A percentile compares a stretch with the other conserved stretches of the same genome.
Evolutionary conservation across 1,140 invertebrate genomes (phyloP).

Genomic region (Drosophila triauraria): DNA sequence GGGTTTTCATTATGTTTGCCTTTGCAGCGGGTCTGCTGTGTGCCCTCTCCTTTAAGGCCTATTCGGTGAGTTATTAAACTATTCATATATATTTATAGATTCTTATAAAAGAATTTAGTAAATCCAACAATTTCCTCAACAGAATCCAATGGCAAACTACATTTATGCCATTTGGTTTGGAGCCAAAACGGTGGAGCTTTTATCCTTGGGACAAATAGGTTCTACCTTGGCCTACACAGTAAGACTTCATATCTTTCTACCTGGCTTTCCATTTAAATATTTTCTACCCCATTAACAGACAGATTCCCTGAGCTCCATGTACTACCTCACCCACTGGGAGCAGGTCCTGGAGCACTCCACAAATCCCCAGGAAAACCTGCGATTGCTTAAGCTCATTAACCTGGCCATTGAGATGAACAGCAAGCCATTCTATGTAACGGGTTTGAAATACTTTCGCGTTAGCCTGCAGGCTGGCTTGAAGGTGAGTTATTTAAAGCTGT

Average conservation of each 20-base stretch:
- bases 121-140: not conserved
- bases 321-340: conserved; percentile 71
- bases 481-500: conserved; percentile 22
- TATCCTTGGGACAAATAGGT: conserved; percentile 60
- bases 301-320: conserved; percentile 59
- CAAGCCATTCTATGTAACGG: conserved; percentile 68
- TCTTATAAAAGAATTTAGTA: not conserved
- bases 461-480: conserved; percentile 65
- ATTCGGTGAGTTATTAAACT: conserved; percentile 47
- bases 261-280: not conserved
- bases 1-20: conserved; percentile 71
- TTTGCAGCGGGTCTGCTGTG: conserved; percentile 65
- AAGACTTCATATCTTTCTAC: not conserved
- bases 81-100: too few species aligned
- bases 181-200: conserved; percentile 60
- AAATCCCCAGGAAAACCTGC: conserved; percentile 58
- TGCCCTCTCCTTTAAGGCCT: conserved; percentile 72
- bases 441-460: conserved; percentile 71
- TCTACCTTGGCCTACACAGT: conserved; percentile 56
- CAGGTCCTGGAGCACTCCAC: conserved; percentile 57
- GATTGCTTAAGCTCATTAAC: conserved; percentile 63
- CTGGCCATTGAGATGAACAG: conserved; percentile 70
- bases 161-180: conserved; percentile 72
- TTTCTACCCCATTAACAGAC: conserved; percentile 30
- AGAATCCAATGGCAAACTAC: conserved; percentile 66